These are phyloP conservation scores for Sandelia bainsii DNA, from an alignment of 2,797 vertebrate genomes.

Conservation along the genomic window DNA sequence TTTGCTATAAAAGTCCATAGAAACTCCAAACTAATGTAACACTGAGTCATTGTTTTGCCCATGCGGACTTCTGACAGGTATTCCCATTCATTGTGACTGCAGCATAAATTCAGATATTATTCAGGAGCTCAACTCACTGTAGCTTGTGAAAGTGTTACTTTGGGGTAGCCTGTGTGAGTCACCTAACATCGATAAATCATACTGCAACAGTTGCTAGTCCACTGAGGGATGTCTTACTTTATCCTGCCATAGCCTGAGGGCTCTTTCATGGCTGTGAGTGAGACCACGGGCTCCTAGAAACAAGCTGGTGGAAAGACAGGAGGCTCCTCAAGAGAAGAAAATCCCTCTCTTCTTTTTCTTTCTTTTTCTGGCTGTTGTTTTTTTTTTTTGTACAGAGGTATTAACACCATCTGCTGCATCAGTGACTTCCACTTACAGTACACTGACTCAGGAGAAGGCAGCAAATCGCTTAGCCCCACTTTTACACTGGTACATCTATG, in stretches of 20 bases:
- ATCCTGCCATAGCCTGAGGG: conserved; percentile 58
- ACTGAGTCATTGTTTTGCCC: not conserved
- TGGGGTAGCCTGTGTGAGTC: conserved; percentile 48
- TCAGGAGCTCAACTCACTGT: conserved; percentile 3
- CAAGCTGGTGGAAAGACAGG: conserved; percentile 20
- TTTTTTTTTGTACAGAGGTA: conserved; percentile 26
- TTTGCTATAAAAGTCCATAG: not conserved
- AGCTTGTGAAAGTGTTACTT: conserved; percentile 37
- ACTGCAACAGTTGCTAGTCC: conserved; percentile 53
- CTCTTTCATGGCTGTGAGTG: conserved; percentile 45
- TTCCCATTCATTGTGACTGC: conserved; percentile 1
- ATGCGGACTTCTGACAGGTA: conserved; percentile 18
- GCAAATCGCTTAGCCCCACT: conserved; percentile 26
- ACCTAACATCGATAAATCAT: conserved; percentile 71
- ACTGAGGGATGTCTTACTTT: conserved; percentile 60
- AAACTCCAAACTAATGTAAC: not conserved
- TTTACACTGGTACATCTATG: not conserved
- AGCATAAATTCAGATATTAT: conserved; percentile 15
- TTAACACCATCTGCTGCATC: conserved; percentile 33
- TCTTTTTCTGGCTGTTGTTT: conserved; percentile 1
- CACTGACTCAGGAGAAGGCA: conserved; percentile 22
- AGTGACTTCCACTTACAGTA: conserved; percentile 1
- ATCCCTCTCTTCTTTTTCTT: conserved; percentile 21
- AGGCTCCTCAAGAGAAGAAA: conserved; percentile 26
- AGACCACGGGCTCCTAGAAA: conserved; percentile 39